A percentile compares a stretch with the other conserved stretches of the same genome.
Evolutionary conservation across 2,797 vertebrate genomes (phyloP).

Genomic region (Labeo calbasu): DNA sequence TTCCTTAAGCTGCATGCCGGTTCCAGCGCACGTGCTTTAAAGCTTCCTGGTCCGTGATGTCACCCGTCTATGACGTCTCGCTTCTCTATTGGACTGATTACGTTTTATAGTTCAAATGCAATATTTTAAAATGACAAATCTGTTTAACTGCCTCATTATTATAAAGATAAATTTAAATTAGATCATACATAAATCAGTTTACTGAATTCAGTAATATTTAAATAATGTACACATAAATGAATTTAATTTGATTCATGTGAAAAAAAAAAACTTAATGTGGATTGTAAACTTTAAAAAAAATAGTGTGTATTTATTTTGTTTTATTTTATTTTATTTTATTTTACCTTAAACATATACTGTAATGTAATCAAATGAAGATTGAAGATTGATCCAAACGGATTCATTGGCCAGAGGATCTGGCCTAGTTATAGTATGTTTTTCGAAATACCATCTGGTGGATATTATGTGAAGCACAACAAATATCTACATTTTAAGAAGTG

Average conservation of each 20-base stretch:
- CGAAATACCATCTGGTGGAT: conserved; percentile 4
- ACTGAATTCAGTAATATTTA: not conserved
- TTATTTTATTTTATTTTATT: not conserved
- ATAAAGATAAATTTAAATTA: not conserved
- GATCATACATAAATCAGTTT: not conserved
- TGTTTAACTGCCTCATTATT: not conserved
- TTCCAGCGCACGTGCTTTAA: no score
- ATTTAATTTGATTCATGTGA: not conserved
- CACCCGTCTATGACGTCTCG: no score
- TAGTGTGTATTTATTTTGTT: no score
- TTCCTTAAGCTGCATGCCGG: no score
- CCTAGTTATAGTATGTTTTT: conserved; percentile 1
- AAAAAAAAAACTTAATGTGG: not conserved
- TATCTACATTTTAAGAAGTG: not conserved
- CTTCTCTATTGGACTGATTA: no score
- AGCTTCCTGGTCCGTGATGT: no score
- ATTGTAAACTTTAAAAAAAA: not conserved
- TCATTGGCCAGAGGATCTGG: not conserved
- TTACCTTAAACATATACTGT: no score
- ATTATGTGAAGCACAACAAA: conserved; percentile 8
- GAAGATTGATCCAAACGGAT: not conserved
- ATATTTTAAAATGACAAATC: not conserved
- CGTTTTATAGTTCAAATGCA: not conserved
- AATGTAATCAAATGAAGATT: not conserved
- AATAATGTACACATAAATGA: not conserved